A percentile compares a stretch with the other conserved stretches of the same genome.
Conservation (phyloP, 1,140 invertebrate genomes). For the Drosophila neocordata region DNA sequence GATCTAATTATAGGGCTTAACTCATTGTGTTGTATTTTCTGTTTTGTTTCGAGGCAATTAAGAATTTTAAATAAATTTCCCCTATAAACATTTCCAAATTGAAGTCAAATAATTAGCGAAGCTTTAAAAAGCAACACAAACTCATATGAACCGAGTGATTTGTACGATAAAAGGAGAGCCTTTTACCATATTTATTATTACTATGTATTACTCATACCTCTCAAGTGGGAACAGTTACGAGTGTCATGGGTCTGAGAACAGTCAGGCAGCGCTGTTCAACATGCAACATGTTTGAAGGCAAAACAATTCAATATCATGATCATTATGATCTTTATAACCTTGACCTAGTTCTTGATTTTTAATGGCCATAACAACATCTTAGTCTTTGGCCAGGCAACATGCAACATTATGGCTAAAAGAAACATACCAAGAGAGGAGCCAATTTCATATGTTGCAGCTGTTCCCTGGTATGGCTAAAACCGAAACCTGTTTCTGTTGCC, state of each 20-base stretch:
- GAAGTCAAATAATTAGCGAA: slow-evolving; percentile 43
- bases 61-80: slow-evolving; percentile 17
- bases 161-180: slow-evolving; percentile 42
- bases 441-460: slow-evolving; percentile 38
- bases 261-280: not conserved
- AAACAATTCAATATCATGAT: slow-evolving; percentile 56
- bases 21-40: slow-evolving; percentile 29
- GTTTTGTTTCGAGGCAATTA: not conserved
- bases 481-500: not conserved
- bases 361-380: slow-evolving; percentile 42
- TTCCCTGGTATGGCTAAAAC: slow-evolving; percentile 14
- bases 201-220: not conserved
- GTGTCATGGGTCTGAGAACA: slow-evolving; percentile 6
- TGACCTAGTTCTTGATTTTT: slow-evolving; percentile 66
- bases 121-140: slow-evolving; percentile 45
- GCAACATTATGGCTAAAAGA: slow-evolving; percentile 18
- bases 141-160: slow-evolving; percentile 27
- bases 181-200: not conserved
- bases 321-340: slow-evolving; percentile 52
- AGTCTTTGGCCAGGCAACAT: slow-evolving; percentile 46
- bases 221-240: not conserved
- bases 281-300: slow-evolving; percentile 47
- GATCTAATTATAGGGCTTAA: slow-evolving; percentile 65
- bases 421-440: slow-evolving; percentile 9
- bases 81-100: slow-evolving; percentile 14